Conservation (phyloP, 2,797 vertebrate genomes). For the Anguilla anguilla region DNA sequence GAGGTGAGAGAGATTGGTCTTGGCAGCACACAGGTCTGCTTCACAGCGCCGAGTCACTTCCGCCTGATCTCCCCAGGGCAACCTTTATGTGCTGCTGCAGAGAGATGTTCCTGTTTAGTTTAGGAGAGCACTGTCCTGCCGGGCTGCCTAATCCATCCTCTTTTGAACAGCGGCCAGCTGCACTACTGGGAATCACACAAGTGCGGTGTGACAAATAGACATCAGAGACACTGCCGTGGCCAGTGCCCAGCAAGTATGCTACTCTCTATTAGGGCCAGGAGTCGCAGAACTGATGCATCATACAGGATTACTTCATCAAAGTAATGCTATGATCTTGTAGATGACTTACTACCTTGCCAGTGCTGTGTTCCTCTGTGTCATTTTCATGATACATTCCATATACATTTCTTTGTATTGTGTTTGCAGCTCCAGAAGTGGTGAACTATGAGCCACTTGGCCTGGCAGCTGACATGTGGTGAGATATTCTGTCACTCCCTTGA, state of each 20-base stretch:
- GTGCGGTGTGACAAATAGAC: conserved; percentile 57
- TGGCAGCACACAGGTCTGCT: not conserved
- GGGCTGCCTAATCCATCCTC: conserved; percentile 39
- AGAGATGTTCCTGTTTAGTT: not conserved
- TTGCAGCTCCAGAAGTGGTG: conserved; percentile 95
- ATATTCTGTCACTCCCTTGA: conserved; percentile 33
- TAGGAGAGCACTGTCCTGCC: not conserved
- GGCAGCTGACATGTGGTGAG: conserved; percentile 99
- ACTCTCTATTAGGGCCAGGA: not conserved
- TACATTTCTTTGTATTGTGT: not conserved
- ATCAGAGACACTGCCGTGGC: conserved; percentile 11
- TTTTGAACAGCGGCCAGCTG: conserved; percentile 53
- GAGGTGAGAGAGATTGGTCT: not conserved
- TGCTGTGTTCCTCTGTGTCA: not conserved
- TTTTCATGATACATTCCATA: not conserved
- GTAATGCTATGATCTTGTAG: not conserved
- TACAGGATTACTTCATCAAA: not conserved
- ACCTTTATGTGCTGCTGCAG: not conserved
- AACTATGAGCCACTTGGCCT: conserved; percentile 97
- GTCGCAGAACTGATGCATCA: not conserved
- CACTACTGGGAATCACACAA: conserved; percentile 50
- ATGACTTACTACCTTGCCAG: not conserved
- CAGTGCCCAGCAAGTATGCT: not conserved
- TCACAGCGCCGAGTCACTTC: not conserved
- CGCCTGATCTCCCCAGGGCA: not conserved